Evolutionary conservation across 2,888 invertebrate species (phyloP).

Genomic region (Exephanes ischioxanthus): DNA sequence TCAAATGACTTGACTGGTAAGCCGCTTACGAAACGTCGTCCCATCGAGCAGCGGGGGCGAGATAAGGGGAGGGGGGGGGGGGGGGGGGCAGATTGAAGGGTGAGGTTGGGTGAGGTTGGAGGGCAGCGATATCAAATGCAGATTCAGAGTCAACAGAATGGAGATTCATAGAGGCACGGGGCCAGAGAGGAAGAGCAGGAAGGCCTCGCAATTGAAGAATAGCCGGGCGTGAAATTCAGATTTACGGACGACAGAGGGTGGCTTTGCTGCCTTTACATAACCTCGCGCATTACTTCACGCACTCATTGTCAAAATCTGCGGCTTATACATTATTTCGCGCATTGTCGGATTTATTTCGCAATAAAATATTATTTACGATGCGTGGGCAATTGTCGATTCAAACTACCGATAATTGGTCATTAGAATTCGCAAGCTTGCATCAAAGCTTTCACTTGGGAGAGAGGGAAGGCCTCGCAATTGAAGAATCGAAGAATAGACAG

Average conservation of each 20-base stretch:
- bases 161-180: constrained; percentile 69
- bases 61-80: background rate
- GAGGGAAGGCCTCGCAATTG: constrained; percentile 60
- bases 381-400: too few species aligned
- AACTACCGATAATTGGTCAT: too few species aligned
- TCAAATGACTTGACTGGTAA: constrained; percentile 68
- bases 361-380: background rate
- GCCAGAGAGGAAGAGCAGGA: constrained; percentile 11
- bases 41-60: background rate
- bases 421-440: too few species aligned
- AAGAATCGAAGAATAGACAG: constrained; percentile 66
- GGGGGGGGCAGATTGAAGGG: constrained; percentile 2
- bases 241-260: constrained; percentile 64
- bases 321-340: constrained; percentile 9
- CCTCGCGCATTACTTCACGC: background rate
- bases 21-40: constrained; percentile 61
- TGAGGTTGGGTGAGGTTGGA: constrained; percentile 22
- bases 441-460: background rate
- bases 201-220: constrained; percentile 69
- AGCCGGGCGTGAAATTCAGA: constrained; percentile 71
- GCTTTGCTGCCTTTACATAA: constrained; percentile 18
- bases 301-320: background rate
- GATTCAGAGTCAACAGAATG: constrained; percentile 74
- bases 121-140: constrained; percentile 72
- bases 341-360: background rate